Evolutionary conservation across 2,113 vertebrate genomes (phyloP), one percentile per base, ranked within the genome.

Genomic region (Chinchilla lanigera): DNA sequence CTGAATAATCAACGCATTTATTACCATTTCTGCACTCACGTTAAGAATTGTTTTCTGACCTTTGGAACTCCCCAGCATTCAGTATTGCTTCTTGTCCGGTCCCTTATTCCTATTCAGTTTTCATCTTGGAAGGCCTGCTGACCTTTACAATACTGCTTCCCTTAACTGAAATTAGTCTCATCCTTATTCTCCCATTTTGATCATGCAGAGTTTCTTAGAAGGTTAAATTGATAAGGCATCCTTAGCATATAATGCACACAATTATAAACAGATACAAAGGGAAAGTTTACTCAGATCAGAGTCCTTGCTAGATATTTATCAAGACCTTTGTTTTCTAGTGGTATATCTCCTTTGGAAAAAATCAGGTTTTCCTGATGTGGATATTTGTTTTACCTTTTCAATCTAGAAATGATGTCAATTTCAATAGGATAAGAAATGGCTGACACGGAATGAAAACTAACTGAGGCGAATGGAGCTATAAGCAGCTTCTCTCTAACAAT

Each of bases 41-140:
- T 30, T 38, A 77, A 22, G 24, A 88, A 73, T 63, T 58, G 35
- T 13, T 77, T 30, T 95, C 28, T 89, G 90, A 87, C 90, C 85
- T 96, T 95, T 83, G 78, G 54, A 90, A 87, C 33, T 88, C 65
- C 12, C 35, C 35, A 19, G 47, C 89, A 67, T 84, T 73, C 44
- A 33, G 52, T 88, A 91, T 3, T 85, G 89, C 30, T 92, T 90
- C 61, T 93, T 75, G 56, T 77, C 30, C 28, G 54, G 28, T 90
- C 52, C 47, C 16, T 86, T 30, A 47, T 67, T 80, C 54, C 89
- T 26, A 60, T 75, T 95, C 47, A 65, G 44, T 81, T 81, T 52
- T 90, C 71, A 82, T 93, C 84, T 84, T 92, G 73, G 63, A 96
- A 95, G 52, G 2, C 58, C 90, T 47, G 41, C 35, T 96, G 90